Base-by-base conservation (phyloP, 2,797 vertebrate species). In the Peromyscus nudipes region DNA sequence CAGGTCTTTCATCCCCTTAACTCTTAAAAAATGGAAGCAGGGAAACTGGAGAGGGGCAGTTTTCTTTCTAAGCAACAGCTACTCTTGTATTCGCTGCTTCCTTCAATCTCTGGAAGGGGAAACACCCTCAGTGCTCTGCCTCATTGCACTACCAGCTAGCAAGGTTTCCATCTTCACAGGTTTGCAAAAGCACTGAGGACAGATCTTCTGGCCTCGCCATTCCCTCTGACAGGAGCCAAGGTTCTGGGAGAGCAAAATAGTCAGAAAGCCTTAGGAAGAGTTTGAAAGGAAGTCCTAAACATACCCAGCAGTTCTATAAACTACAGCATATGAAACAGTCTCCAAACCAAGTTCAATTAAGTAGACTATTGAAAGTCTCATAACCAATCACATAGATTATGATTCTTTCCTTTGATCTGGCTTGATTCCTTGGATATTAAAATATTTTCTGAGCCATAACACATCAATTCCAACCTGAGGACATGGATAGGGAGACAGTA, bases 381-480 rank as follows among this genome's bases (percentile, higher is more conserved):
- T 1, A 92, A 17, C 27, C 90, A 92, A 57, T 55, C 25, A 77
- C 7, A 65, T 77, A 23, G 84, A 89, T 81, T 92, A 17, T 46
- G 85, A 92, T 21, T 60, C 37, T 60, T 76, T n/a, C 71, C 40
- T 46, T 80, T 80, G 40, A 91, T 52, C n/a, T 76, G 69, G 27
- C 29, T 90, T 71, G 19, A 79, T 40, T 71, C 21, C 81, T 60
- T 64, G 9, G 13, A 73, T 60, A 91, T 27, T 46, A 91, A 93
- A 95, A 85, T 67, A 19, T 62, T 95, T 94, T 80, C 62, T 79
- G 10, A 92, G 29, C 37, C 21, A n/a, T 69, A 92, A 80, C 29
- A 67, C 37, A 83, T 89, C 14, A 92, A 85, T 40, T 37, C 31
- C 10, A 88, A 77, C 27, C 8, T 46, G 27, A 64, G 52, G 4